phyloP scores from a whole-genome alignment of 2,113 vertebrate genomes.

The Ictalurus furcatus region DNA sequence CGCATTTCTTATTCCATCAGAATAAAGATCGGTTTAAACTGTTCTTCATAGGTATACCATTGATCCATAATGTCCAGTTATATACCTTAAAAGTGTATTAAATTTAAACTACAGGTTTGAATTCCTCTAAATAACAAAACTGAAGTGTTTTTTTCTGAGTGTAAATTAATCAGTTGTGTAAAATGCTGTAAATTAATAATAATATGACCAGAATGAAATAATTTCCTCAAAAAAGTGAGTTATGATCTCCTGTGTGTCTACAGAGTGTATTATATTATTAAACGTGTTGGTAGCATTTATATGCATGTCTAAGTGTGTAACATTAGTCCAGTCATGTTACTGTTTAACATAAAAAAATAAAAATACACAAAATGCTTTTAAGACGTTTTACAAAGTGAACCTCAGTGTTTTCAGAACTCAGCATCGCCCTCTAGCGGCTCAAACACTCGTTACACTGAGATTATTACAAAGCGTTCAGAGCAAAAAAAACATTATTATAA shows the following conservation, averaged over 20 bases:
- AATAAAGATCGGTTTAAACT: not conserved
- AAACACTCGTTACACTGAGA: not conserved
- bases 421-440: not conserved
- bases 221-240: not conserved
- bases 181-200: not conserved
- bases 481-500: not conserved
- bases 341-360: not conserved
- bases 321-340: not conserved
- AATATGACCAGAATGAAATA: not conserved
- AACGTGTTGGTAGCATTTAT: not conserved
- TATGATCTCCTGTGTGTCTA: not conserved
- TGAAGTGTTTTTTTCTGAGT: not conserved
- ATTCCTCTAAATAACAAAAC: not conserved
- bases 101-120: not conserved
- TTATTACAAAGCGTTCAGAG: not conserved
- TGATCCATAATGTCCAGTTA: not conserved
- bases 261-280: not conserved
- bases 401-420: not conserved
- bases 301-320: not conserved
- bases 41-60: not conserved
- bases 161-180: not conserved
- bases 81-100: not conserved
- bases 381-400: not conserved
- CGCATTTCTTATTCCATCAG: not conserved
- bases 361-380: not conserved